Percentiles rank a stretch among this genome's conserved stretches.
Conservation (phyloP, 2,113 vertebrate species). For the Anolis carolinensis region DNA sequence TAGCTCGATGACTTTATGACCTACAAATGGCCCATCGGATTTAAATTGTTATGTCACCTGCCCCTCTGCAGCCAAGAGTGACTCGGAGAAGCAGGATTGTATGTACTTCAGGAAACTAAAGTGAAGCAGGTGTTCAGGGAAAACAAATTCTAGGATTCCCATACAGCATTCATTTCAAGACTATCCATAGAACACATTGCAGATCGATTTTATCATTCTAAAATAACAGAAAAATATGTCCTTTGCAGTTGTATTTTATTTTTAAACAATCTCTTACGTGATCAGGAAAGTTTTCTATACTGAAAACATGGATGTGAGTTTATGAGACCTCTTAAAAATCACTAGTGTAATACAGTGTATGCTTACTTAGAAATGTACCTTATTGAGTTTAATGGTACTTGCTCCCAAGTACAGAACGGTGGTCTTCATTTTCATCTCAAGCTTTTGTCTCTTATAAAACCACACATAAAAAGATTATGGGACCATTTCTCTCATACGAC, state of each 20-base stretch:
- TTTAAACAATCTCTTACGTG: conserved; percentile 47
- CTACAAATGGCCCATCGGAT: conserved; percentile 80
- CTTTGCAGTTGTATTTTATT: background rate
- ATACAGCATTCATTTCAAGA: conserved; percentile 51
- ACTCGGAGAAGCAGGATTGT: conserved; percentile 78
- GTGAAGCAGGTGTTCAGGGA: conserved; percentile 83
- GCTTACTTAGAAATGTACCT: background rate
- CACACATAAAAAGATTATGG: conserved; percentile 48
- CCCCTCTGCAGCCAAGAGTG: conserved; percentile 65
- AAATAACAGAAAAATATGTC: conserved; percentile 45
- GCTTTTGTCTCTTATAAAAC: conserved; percentile 55
- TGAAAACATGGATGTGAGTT: conserved; percentile 47
- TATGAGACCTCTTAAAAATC: conserved; percentile 60
- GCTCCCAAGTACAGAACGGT: background rate
- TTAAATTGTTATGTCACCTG: conserved; percentile 71
- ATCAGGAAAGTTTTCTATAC: conserved; percentile 37
- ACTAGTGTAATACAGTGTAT: background rate
- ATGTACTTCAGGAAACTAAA: conserved; percentile 69
- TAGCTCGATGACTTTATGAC: conserved; percentile 84
- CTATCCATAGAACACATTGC: conserved; percentile 19
- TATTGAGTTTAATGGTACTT: background rate
- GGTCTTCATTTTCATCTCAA: conserved; percentile 54
- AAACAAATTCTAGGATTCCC: conserved; percentile 65
- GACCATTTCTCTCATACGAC: conserved; percentile 63
- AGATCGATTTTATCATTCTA: conserved; percentile 50